Evolutionary conservation across 2,113 vertebrate species (phyloP).

Genomic region (Axis porcinus): DNA sequence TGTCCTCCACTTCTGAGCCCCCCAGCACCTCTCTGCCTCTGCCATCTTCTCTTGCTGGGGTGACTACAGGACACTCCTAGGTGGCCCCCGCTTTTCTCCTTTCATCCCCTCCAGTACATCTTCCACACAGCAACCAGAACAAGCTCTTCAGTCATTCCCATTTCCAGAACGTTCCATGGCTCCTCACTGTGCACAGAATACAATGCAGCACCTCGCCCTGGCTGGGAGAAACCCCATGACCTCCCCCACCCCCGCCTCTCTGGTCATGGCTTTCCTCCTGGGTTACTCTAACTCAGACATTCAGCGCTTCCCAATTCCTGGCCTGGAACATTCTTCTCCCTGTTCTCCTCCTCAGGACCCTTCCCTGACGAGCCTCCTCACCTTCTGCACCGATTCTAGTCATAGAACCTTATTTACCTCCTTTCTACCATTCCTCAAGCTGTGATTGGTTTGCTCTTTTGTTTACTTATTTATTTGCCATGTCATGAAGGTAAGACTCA

Average conservation of each 20-base stretch:
- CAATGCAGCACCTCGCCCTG: neutral
- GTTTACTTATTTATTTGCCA: neutral
- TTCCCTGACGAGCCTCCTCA: neutral
- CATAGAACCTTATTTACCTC: neutral
- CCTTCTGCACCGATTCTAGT: neutral
- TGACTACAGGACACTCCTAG: neutral
- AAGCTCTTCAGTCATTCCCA: neutral
- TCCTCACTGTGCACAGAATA: neutral
- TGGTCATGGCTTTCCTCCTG: rapidly evolving
- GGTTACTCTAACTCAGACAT: neutral
- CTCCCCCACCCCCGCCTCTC: rapidly evolving
- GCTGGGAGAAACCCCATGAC: neutral
- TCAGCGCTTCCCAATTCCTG: neutral
- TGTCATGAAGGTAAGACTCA: rapidly evolving
- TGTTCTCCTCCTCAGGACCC: neutral
- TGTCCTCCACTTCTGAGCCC: no score
- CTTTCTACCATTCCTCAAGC: rapidly evolving
- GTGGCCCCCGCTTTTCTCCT: neutral
- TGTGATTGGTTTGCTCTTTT: neutral
- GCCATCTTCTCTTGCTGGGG: neutral
- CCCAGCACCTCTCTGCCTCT: neutral
- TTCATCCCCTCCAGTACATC: neutral
- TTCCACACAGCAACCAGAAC: neutral
- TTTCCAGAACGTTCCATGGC: neutral
- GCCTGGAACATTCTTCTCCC: neutral